Percentiles rank a stretch among this genome's conserved stretches.
These are phyloP conservation scores for Sympetrum striolatum DNA, from an alignment of 2,888 invertebrate genomes.

Conservation along the genomic window DNA sequence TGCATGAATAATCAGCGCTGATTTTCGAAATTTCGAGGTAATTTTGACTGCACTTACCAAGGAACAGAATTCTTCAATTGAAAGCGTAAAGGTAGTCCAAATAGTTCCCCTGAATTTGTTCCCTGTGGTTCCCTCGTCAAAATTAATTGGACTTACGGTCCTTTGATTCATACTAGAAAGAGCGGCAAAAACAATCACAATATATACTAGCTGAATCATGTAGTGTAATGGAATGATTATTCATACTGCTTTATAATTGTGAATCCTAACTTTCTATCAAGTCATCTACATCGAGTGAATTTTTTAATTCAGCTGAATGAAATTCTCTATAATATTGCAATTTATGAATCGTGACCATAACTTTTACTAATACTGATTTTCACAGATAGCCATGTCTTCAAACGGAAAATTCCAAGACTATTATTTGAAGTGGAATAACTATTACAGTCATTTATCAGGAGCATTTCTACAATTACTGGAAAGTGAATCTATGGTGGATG, in stretches of 20 bases:
- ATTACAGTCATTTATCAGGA: slow-evolving; percentile 57
- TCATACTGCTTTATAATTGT: too few relatives aligned
- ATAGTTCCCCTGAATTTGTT: not conserved
- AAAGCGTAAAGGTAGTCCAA: not conserved
- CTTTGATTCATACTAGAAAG: not conserved
- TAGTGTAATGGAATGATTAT: too few relatives aligned
- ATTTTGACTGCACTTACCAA: not conserved
- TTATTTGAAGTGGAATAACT: slow-evolving; percentile 59
- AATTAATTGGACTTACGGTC: slow-evolving; percentile 20
- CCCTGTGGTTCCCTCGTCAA: slow-evolving; percentile 29
- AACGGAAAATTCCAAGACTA: slow-evolving; percentile 52
- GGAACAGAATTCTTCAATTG: not conserved
- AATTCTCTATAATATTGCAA: not conserved
- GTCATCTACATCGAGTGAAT: too few relatives aligned
- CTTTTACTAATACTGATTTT: not conserved
- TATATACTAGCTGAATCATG: too few relatives aligned
- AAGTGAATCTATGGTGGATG: slow-evolving; percentile 61
- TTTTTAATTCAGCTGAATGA: too few relatives aligned
- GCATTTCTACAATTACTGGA: slow-evolving; percentile 57
- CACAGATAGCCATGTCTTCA: not conserved
- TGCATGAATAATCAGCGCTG: not conserved
- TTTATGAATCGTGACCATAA: not conserved
- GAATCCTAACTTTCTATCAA: too few relatives aligned
- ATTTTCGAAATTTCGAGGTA: not conserved
- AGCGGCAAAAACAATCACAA: slow-evolving; percentile 27